Evolutionary conservation across 2,797 vertebrate species (phyloP).

Genomic region (Thaleichthys pacificus): DNA sequence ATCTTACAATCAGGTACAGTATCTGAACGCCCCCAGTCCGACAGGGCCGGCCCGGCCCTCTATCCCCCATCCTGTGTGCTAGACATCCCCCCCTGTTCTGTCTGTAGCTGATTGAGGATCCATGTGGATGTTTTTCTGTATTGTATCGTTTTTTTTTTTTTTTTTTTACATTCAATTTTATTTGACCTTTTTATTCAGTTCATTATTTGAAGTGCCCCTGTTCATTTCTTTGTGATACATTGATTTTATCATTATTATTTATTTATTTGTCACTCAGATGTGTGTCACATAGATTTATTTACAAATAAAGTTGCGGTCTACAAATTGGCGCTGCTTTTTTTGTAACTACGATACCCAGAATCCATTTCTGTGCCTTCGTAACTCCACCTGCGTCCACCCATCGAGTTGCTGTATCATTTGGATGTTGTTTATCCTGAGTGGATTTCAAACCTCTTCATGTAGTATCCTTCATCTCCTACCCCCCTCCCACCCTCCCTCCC

Average conservation of each 20-base stretch:
- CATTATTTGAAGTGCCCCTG: conserved; percentile 5
- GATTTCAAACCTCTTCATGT: neutral
- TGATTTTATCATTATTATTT: neutral
- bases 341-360: too few relatives aligned
- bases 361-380: too few relatives aligned
- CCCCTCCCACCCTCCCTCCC: neutral
- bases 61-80: neutral
- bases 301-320: neutral
- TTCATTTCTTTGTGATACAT: neutral
- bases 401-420: neutral
- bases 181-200: neutral
- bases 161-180: too few relatives aligned
- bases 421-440: neutral
- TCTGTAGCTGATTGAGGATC: too few relatives aligned
- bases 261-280: neutral
- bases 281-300: neutral
- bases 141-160: too few relatives aligned
- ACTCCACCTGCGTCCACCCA: neutral
- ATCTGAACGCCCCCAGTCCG: conserved; percentile 44
- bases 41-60: neutral
- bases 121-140: too few relatives aligned
- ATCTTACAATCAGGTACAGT: conserved; percentile 99
- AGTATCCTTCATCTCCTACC: neutral
- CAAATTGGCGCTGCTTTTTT: neutral
- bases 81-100: neutral